Percentiles rank a stretch among this genome's conserved stretches.
phyloP scores from a whole-genome alignment of 2,113 vertebrate genomes.

The Gnathonemus longibarbis region DNA sequence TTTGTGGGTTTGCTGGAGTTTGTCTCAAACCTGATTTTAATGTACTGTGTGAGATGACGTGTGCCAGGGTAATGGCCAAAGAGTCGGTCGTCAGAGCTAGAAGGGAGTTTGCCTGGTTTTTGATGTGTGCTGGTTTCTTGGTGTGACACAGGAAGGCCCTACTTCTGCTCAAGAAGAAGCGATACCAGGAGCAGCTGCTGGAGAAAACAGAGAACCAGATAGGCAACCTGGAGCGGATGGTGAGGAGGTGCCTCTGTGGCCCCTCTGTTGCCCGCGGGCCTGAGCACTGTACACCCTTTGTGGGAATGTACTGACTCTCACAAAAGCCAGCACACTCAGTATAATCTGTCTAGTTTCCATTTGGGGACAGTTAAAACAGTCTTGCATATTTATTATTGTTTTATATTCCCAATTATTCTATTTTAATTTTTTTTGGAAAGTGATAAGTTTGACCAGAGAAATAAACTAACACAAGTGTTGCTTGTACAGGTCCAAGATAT shows the following conservation, averaged over 20 bases:
- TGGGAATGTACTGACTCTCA: background rate
- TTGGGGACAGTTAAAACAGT: background rate
- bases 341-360: background rate
- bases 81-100: background rate
- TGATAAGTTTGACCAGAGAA: no score
- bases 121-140: background rate
- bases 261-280: background rate
- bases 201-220: slow-evolving; percentile 85
- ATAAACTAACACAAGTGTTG: background rate
- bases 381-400: background rate
- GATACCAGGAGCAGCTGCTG: slow-evolving; percentile 82
- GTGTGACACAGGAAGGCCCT: slow-evolving; percentile 68
- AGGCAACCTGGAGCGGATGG: slow-evolving; percentile 85
- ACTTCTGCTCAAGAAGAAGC: slow-evolving; percentile 88
- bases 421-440: background rate
- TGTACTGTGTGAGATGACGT: background rate
- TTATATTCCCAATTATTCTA: background rate
- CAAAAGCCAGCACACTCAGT: background rate
- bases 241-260: slow-evolving; percentile 37
- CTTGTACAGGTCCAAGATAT: slow-evolving; percentile 81
- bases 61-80: background rate
- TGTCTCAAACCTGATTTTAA: background rate
- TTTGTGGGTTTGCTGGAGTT: background rate
- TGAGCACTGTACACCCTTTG: background rate
- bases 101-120: background rate